Percentiles rank a stretch among this genome's conserved stretches.
Evolutionary conservation across 1,140 invertebrate genomes (phyloP).

Genomic region (Carposina sasakii): DNA sequence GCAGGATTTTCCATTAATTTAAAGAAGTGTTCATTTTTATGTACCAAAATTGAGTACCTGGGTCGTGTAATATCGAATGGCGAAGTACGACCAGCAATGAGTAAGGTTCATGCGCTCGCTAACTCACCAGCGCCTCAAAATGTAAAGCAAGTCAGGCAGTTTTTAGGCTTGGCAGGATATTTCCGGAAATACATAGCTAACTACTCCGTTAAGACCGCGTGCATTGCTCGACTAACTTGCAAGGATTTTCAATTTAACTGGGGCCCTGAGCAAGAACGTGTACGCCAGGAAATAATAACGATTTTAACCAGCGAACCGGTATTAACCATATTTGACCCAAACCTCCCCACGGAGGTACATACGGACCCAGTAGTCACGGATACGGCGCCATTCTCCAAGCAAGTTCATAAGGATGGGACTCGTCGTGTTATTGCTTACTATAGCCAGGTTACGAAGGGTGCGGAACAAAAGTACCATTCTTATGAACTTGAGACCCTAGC

Average conservation of each 20-base stretch:
- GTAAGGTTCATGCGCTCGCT: constrained; percentile 36
- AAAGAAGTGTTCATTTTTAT: constrained; percentile 8
- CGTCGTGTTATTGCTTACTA: constrained; percentile 37
- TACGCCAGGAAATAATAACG: constrained; percentile 3
- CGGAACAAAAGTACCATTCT: constrained; percentile 34
- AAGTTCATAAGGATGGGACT: constrained; percentile 9
- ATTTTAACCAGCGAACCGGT: constrained; percentile 17
- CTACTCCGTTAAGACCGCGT: constrained; percentile 22
- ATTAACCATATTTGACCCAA: constrained; percentile 28
- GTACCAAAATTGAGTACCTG: constrained; percentile 22
- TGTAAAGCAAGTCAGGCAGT: constrained; percentile 31
- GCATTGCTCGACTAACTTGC: constrained; percentile 24
- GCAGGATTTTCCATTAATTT: constrained; percentile 12
- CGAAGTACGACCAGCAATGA: constrained; percentile 28
- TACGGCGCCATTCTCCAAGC: constrained; percentile 32
- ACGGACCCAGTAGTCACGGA: constrained; percentile 34
- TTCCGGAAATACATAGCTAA: constrained; percentile 36
- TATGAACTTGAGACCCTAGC: constrained; percentile 42
- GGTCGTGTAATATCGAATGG: constrained; percentile 25
- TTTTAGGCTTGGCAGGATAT: constrained; percentile 36
- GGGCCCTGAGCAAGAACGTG: neutral
- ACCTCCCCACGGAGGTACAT: constrained; percentile 32
- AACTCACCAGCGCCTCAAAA: constrained; percentile 34
- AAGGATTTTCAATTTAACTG: constrained; percentile 16
- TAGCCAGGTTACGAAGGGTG: constrained; percentile 25